phyloP scores from a whole-genome alignment of 2,888 invertebrate species.

The Andricus quercusramuli region DNA sequence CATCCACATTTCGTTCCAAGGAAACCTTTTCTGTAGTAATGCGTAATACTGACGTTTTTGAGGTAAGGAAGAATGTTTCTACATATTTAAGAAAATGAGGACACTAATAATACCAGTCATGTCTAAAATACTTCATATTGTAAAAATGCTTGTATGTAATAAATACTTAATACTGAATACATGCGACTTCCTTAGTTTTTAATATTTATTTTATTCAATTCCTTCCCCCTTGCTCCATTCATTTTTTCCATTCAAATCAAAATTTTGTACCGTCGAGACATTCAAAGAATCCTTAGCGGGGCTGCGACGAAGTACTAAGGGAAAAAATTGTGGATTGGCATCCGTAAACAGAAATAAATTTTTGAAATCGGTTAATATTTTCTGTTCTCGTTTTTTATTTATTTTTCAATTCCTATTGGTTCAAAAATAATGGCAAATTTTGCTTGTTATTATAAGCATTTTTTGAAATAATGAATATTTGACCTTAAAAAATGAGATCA shows the following conservation, averaged over 20 bases:
- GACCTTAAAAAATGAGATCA: no score
- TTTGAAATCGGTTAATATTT: no score
- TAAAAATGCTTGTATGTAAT: constrained; percentile 65
- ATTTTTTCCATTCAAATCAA: background rate
- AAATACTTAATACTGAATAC: constrained; percentile 61
- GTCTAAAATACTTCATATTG: constrained; percentile 63
- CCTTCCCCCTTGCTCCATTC: background rate
- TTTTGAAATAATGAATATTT: no score
- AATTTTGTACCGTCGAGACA: background rate
- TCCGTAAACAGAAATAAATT: no score
- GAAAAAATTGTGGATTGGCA: no score
- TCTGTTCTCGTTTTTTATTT: no score
- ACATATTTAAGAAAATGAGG: constrained; percentile 40
- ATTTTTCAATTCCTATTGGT: no score
- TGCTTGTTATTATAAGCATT: no score
- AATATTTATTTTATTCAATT: background rate
- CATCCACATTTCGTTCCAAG: constrained; percentile 14
- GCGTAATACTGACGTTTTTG: constrained; percentile 31
- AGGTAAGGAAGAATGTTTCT: constrained; percentile 31
- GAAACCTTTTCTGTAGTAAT: constrained; percentile 34
- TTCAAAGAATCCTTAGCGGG: background rate
- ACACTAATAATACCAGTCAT: constrained; percentile 47
- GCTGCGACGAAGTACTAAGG: no score
- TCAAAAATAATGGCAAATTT: no score
- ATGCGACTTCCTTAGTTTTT: background rate